Conservation (phyloP, 2,888 invertebrate species). For the Cosmorhoe ocellata region DNA sequence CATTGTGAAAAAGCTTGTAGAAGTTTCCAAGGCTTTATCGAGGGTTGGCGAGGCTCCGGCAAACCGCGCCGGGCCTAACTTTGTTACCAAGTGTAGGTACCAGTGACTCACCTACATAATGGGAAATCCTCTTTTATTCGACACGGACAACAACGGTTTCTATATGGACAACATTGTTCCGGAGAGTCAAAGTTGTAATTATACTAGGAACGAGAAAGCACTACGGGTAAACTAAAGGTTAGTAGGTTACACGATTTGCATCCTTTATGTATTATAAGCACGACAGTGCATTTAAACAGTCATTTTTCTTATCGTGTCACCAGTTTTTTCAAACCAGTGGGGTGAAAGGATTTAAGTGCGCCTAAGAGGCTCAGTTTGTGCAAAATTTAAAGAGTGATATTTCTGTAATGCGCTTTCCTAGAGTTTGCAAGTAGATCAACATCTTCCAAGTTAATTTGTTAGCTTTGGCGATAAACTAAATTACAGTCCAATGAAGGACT, state of each 20-base stretch:
- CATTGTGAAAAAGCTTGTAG: constrained; percentile 55
- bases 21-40: constrained; percentile 61
- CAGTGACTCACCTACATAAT: constrained; percentile 63
- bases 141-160: constrained; percentile 42
- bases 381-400: no score
- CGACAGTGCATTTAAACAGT: no score
- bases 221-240: no score
- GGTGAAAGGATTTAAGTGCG: no score
- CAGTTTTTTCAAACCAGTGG: no score
- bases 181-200: no score
- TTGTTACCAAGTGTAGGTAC: constrained; percentile 59
- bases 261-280: no score
- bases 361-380: no score
- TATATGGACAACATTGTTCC: constrained; percentile 21
- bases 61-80: constrained; percentile 55
- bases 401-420: background rate
- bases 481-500: constrained; percentile 59
- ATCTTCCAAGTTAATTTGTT: constrained; percentile 46
- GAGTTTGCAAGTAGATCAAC: constrained; percentile 27
- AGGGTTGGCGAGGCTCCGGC: constrained; percentile 46
- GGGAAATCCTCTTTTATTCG: constrained; percentile 61
- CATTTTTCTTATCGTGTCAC: no score
- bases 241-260: no score
- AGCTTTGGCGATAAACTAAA: constrained; percentile 53
- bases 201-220: no score